Evolutionary conservation across 2,797 vertebrate genomes (phyloP).

Genomic region (Cyprinodon diabolis): DNA sequence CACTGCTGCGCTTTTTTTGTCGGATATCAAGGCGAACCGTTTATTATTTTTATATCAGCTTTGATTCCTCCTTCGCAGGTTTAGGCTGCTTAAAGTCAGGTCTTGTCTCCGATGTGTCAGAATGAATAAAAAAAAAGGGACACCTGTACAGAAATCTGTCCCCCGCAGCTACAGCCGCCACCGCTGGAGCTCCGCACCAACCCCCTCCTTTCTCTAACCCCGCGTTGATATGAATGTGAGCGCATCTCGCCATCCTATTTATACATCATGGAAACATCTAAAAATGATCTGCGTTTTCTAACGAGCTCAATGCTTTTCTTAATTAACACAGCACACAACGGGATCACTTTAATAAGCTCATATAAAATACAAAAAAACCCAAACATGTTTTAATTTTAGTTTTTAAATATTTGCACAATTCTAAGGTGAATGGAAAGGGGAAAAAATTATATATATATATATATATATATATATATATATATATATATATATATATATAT

Average conservation of each 20-base stretch:
- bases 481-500: too few relatives aligned
- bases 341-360: not conserved
- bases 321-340: not conserved
- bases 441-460: not conserved
- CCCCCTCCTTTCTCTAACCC: conserved; percentile 34
- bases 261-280: not conserved
- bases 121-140: conserved; percentile 32
- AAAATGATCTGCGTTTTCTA: not conserved
- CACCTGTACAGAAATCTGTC: conserved; percentile 68
- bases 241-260: conserved; percentile 22
- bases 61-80: conserved; percentile 42
- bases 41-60: conserved; percentile 64
- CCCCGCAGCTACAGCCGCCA: not conserved
- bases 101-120: conserved; percentile 67
- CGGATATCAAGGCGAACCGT: conserved; percentile 60
- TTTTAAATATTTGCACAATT: not conserved
- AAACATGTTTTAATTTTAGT: too few relatives aligned
- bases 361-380: not conserved
- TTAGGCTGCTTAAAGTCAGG: conserved; percentile 59
- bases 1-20: conserved; percentile 46
- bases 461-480: too few relatives aligned
- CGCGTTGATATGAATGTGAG: conserved; percentile 41
- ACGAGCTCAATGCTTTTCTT: not conserved
- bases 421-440: not conserved
- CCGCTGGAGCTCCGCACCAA: conserved; percentile 44